Evolutionary conservation across 2,797 vertebrate species (phyloP).

Genomic region (Scolopax rusticola): DNA sequence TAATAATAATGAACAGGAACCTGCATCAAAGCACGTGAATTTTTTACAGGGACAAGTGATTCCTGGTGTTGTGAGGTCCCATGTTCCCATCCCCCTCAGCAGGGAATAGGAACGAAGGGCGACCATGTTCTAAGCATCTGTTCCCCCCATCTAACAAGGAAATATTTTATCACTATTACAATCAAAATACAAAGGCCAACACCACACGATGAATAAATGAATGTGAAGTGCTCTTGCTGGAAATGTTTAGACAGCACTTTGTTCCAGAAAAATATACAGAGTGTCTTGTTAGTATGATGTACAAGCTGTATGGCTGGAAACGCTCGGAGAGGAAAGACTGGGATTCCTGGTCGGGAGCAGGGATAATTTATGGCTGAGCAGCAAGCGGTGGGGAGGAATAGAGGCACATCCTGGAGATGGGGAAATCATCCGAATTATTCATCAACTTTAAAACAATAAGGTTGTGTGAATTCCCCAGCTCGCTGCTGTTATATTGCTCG

Average conservation of each 20-base stretch:
- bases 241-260: not conserved
- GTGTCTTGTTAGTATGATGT: not conserved
- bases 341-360: accelerated
- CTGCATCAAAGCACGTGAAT: not conserved
- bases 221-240: not conserved
- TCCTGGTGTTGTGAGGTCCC: not conserved
- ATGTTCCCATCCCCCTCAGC: accelerated
- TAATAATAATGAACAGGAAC: not conserved
- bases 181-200: not conserved
- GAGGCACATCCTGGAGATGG: not conserved
- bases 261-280: not conserved
- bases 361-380: not conserved
- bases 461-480: not conserved
- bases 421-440: not conserved
- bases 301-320: not conserved
- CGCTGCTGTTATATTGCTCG: slow-evolving; percentile 73
- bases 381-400: not conserved
- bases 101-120: not conserved
- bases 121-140: accelerated
- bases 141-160: not conserved
- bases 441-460: not conserved
- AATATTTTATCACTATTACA: not conserved
- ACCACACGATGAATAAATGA: not conserved
- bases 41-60: not conserved
- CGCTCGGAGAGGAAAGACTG: not conserved